A percentile compares a stretch with the other conserved stretches of the same genome.
Conservation (phyloP, 2,797 vertebrate genomes). For the Carcharodon carcharias region DNA sequence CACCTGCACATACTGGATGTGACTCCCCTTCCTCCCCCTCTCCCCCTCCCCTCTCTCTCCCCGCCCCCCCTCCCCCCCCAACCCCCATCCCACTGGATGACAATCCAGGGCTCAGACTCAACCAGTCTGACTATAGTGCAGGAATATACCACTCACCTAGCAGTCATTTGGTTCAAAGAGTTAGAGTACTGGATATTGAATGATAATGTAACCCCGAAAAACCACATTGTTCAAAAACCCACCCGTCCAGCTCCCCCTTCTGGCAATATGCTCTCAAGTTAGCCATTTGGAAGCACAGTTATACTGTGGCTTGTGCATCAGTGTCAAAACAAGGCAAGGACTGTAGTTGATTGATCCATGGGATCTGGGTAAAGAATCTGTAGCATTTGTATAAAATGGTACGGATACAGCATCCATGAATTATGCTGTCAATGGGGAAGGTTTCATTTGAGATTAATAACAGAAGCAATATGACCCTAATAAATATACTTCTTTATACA, state of each 20-base stretch:
- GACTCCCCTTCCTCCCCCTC: too few relatives aligned
- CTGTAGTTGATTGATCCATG: background rate
- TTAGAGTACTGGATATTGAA: background rate
- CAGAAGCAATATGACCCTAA: background rate
- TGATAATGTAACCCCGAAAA: background rate
- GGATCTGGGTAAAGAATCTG: background rate
- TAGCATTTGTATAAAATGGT: background rate
- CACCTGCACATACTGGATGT: too few relatives aligned
- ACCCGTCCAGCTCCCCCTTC: background rate
- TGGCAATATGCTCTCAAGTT: background rate
- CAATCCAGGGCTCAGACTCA: background rate
- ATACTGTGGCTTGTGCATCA: background rate
- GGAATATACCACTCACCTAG: background rate
- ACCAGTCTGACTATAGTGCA: background rate
- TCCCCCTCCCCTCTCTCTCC: too few relatives aligned
- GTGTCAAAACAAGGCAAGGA: background rate
- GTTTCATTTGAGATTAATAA: background rate
- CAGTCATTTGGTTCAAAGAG: background rate
- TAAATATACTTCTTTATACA: background rate
- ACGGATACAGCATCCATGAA: background rate
- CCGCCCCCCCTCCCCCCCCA: too few relatives aligned
- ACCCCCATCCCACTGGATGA: background rate
- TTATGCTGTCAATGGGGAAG: background rate
- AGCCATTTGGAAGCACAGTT: background rate
- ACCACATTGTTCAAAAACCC: background rate